Evolutionary conservation across 92 coral and sea anemone genomes (phyloP).

Genomic region (Ricordea florida): DNA sequence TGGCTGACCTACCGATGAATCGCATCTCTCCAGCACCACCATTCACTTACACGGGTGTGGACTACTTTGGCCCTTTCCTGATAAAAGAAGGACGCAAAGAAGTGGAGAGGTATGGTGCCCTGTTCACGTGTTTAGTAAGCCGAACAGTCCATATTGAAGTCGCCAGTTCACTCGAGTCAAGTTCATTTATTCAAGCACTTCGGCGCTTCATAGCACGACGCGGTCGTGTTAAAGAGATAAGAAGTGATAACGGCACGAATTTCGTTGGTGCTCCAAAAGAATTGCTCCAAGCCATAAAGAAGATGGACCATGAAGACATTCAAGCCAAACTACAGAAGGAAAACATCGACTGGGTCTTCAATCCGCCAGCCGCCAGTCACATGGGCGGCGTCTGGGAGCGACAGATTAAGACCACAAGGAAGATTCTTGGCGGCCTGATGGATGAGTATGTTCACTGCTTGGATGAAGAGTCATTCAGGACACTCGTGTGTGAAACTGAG

Average conservation of each 20-base stretch:
- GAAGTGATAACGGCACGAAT: conserved; percentile 49
- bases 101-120: conserved; percentile 18
- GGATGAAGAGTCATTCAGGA: too few species aligned
- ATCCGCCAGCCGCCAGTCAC: conserved; percentile 48
- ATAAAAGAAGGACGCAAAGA: conserved; percentile 14
- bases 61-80: conserved; percentile 32
- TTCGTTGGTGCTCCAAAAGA: conserved; percentile 44
- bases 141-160: too few species aligned
- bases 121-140: conserved; percentile 35
- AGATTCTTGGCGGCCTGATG: too few species aligned
- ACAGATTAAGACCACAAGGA: conserved; percentile 9
- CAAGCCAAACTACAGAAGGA: not conserved
- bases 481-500: too few species aligned
- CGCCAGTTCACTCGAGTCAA: conserved; percentile 21
- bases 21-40: conserved; percentile 28
- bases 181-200: conserved; percentile 6
- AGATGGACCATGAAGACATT: conserved; percentile 35
- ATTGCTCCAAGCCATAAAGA: conserved; percentile 28
- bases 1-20: conserved; percentile 46
- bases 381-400: conserved; percentile 62
- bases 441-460: too few species aligned
- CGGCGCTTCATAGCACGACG: conserved; percentile 32
- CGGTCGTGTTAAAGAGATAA: conserved; percentile 27
- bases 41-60: conserved; percentile 25
- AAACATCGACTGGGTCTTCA: conserved; percentile 42